Base-by-base conservation (phyloP, 2,888 invertebrate species). In the Xanthorhoe designata region DNA sequence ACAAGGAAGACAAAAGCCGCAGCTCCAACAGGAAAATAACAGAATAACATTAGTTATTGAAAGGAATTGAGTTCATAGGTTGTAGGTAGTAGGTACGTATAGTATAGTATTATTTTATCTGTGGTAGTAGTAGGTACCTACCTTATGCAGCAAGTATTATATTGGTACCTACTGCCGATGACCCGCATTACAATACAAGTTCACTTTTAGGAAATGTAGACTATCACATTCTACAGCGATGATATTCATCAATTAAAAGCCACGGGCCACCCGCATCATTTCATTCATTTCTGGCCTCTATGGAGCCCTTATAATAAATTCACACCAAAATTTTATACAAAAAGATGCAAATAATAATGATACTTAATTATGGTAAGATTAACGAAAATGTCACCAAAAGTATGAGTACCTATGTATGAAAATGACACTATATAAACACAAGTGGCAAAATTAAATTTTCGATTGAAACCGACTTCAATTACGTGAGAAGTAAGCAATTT, bases 211-310 rank as follows among this genome's bases (percentile, higher is more conserved):
- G 62, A 69, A 71, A 68, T 60, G 56, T 64, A 52, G 56, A 61
- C 66, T 68, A 65, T 70, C 64, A 55, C 51, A 65, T 67, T 68
- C 60, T 55, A 64, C 62, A 42, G 32, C 19, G 54, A 53, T 59
- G 60, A 56, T 57, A 61, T 49, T 52, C 54, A 58, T 47, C 55
- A 67, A 65, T 64, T 47, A 55, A 59, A 61, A 64, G 60, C 66
- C 62, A 66, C 71, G 58, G 61, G 60, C 66, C 62, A 66, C 71
- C 71, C 71, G 71, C 69, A 65, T 64, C 38, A 59, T 54, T 59
- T 54, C 47, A 58, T 49, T 47, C 58, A 35, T 17, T 59, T 35
- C 19, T 55, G 32, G 24, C 4, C 15, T 42, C 9, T 24, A 10
- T 24, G 51, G 62, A 45, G 49, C 52, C 63, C 32, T 18, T 50